Percentiles rank a stretch among this genome's conserved stretches.
Evolutionary conservation across 2,113 vertebrate species (phyloP).

Genomic region (Noturus placidus): DNA sequence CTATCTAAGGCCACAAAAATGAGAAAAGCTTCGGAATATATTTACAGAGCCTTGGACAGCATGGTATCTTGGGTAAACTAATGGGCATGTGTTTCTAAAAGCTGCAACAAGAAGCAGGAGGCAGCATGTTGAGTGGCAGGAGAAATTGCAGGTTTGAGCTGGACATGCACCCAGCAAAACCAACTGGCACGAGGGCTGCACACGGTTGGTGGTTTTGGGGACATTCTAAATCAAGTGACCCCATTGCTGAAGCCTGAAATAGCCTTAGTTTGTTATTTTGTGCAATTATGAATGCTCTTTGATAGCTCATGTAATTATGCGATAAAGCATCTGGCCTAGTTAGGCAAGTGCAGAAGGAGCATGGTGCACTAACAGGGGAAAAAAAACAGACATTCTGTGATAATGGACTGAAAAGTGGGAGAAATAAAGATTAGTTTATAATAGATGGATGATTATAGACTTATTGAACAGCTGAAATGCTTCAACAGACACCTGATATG

Average conservation of each 20-base stretch:
- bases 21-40: conserved; percentile 18
- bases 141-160: conserved; percentile 54
- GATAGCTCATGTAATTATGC: conserved; percentile 36
- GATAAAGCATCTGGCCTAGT: conserved; percentile 21
- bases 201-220: conserved; percentile 39
- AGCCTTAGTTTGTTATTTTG: conserved; percentile 35
- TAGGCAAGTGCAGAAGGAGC: not conserved
- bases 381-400: not conserved
- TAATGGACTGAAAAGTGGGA: conserved; percentile 11
- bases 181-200: conserved; percentile 46
- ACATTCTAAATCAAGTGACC: conserved; percentile 48
- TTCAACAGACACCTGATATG: conserved; percentile 48
- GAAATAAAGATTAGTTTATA: conserved; percentile 38
- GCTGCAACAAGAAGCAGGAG: conserved; percentile 52
- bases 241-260: conserved; percentile 44
- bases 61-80: conserved; percentile 51
- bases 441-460: conserved; percentile 30
- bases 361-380: conserved; percentile 21
- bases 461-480: conserved; percentile 42
- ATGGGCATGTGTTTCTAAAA: conserved; percentile 54
- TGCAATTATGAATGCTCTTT: conserved; percentile 36
- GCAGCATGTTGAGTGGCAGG: conserved; percentile 46
- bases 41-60: conserved; percentile 44
- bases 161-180: conserved; percentile 51
- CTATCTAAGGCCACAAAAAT: conserved; percentile 24